Base-by-base conservation (phyloP, 2,797 vertebrate genomes). In the Eulemur rubriventer region DNA sequence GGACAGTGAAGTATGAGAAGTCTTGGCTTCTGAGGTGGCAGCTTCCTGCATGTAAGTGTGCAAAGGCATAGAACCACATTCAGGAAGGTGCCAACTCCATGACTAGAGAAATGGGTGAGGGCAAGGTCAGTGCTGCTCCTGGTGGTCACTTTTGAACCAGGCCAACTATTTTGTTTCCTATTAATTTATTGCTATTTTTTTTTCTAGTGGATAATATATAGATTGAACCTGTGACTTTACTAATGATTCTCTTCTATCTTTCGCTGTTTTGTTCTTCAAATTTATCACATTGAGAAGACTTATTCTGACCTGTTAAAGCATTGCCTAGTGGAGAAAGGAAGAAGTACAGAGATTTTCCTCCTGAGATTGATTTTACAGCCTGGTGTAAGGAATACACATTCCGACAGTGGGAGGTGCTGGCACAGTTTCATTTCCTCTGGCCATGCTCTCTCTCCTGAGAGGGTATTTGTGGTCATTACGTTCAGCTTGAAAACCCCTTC, bases 201-300 rank as follows among this genome's bases (percentile, higher is more conserved):
- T n/a, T 75, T 75, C 30, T 55, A 48, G 24, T 81, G 35, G 35
- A 67, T 50, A 91, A 67, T 14, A 4, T 70, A 0, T 43, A 18
- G 4, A 22, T 22, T 43, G 41, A 84, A 13, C 33, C 13, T 87
- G 4, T 76, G 46, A 80, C 2, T 38, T 81, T 93, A 48, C 14
- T 61, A 50, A 16, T n/a, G 73, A 67, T 86, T 79, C 35, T 96
- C 38, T 83, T 67, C 30, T n/a, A 46, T 38, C 28, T 35, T 95
- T 81, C 70, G 35, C 26, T 83, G 0, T 91, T 16, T 76, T 86
- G 14, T 67, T 89, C 75, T 95, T 94, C 10, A 91, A 63, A 41
- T 79, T 18, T 73, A 73, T 93, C 85, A 43, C 20, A 59, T 11
- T 20, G n/a, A 65, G 46, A 73, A 79, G 50, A 59, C 6, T 55